Percentiles rank a stretch among this genome's conserved stretches.
Conservation (phyloP, 2,113 vertebrate species). For the Prolemur simus region DNA sequence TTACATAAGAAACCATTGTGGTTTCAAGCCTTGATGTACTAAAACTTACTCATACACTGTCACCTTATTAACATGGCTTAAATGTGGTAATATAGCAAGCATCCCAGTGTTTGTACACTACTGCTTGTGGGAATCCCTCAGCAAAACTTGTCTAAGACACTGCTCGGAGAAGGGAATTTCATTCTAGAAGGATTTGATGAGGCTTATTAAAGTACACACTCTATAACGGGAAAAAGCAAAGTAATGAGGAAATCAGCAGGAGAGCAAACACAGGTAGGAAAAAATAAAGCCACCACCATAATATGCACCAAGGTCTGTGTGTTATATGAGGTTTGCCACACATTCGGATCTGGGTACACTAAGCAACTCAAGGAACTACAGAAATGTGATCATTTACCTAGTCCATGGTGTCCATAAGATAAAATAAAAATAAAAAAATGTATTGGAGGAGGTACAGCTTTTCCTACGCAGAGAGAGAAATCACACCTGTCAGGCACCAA, state of each 20-base stretch:
- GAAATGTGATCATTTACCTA: neutral
- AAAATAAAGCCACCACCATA: neutral
- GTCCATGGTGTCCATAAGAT: neutral
- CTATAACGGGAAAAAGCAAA: conserved; percentile 12
- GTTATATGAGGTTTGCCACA: neutral
- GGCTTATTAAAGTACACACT: conserved; percentile 44
- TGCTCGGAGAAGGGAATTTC: neutral
- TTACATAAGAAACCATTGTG: neutral
- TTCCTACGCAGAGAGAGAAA: conserved; percentile 3
- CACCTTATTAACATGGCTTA: neutral
- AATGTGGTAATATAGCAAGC: neutral
- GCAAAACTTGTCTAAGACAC: neutral
- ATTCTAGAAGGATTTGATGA: conserved; percentile 36
- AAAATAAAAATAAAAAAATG: conserved; percentile 12
- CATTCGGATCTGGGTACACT: neutral
- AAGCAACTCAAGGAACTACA: neutral
- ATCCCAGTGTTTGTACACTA: neutral
- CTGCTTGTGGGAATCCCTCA: neutral
- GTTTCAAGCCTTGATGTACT: neutral
- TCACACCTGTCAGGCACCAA: neutral
- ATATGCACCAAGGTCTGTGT: neutral
- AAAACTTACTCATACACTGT: neutral
- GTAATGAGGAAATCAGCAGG: conserved; percentile 21
- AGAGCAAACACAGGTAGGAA: neutral
- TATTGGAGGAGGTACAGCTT: neutral